Evolutionary conservation across 2,888 invertebrate species (phyloP).

Genomic region (Amphipyra tragopoginis): DNA sequence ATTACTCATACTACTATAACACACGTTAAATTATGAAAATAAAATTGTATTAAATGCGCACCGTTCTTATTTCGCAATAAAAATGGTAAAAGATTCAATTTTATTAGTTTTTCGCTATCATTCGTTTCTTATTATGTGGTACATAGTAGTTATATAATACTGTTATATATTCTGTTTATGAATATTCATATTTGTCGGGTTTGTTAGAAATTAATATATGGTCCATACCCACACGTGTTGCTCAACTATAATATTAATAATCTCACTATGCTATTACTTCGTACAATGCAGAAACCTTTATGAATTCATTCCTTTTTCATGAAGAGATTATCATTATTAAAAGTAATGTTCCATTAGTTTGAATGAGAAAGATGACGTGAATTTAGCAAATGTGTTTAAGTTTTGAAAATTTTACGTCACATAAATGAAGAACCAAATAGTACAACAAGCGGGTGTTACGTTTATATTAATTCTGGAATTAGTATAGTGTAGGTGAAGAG

Average conservation of each 20-base stretch:
- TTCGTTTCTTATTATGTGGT: slow-evolving; percentile 3
- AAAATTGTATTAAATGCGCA: slow-evolving; percentile 40
- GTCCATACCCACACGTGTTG: neutral
- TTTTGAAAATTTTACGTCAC: no score
- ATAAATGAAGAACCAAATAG: no score
- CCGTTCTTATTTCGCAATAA: slow-evolving; percentile 33
- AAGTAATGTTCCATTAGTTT: neutral
- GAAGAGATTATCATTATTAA: neutral
- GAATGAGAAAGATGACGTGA: no score
- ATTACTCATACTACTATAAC: slow-evolving; percentile 10
- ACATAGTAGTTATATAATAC: neutral
- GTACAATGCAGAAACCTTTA: neutral
- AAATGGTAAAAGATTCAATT: slow-evolving; percentile 23
- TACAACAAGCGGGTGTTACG: no score
- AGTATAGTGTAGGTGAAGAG: neutral
- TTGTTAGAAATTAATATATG: slow-evolving; percentile 12
- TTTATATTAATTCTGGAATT: neutral
- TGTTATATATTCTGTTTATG: neutral
- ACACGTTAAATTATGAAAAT: slow-evolving; percentile 38
- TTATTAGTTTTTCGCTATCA: slow-evolving; percentile 33
- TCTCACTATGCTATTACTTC: neutral
- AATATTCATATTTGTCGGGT: neutral
- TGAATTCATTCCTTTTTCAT: neutral
- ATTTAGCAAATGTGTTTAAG: no score
- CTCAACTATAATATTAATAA: slow-evolving; percentile 7